Conservation (phyloP, 2,888 invertebrate species). For the Euclidia mi region DNA sequence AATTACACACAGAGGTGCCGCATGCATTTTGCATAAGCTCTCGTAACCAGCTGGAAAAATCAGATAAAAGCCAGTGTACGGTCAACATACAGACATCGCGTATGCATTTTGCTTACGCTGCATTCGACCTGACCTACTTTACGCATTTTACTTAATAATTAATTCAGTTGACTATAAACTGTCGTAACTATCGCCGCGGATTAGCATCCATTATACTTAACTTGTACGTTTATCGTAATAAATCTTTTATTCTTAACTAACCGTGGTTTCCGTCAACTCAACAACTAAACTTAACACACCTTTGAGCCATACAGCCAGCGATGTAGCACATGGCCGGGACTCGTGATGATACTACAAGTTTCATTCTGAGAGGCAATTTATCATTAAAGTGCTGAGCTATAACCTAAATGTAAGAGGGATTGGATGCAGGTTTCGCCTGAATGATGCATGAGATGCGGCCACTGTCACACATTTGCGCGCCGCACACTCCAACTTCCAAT, state of each 20-base stretch:
- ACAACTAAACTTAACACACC: too few relatives aligned
- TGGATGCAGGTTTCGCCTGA: conserved; percentile 75
- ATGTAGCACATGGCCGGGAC: conserved; percentile 68
- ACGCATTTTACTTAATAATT: too few relatives aligned
- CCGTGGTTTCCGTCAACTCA: too few relatives aligned
- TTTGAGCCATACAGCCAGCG: too few relatives aligned
- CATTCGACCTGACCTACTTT: too few relatives aligned
- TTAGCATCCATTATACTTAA: too few relatives aligned
- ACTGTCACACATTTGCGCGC: conserved; percentile 55
- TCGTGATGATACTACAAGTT: conserved; percentile 77
- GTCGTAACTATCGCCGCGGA: too few relatives aligned
- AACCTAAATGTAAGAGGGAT: conserved; percentile 73
- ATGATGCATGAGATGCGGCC: conserved; percentile 72
- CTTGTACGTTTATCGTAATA: too few relatives aligned
- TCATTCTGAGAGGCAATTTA: conserved; percentile 69
- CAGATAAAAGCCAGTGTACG: conserved; percentile 75
- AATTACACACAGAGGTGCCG: conserved; percentile 64
- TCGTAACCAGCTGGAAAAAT: conserved; percentile 72
- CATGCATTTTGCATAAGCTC: conserved; percentile 77
- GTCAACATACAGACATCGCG: too few relatives aligned
- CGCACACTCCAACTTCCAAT: conserved; percentile 54
- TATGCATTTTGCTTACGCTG: too few relatives aligned
- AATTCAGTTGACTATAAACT: too few relatives aligned
- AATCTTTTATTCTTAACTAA: too few relatives aligned
- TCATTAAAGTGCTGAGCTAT: conserved; percentile 68